Conservation (phyloP, 2,888 invertebrate species). For the Acanthosepion pharaonis region DNA sequence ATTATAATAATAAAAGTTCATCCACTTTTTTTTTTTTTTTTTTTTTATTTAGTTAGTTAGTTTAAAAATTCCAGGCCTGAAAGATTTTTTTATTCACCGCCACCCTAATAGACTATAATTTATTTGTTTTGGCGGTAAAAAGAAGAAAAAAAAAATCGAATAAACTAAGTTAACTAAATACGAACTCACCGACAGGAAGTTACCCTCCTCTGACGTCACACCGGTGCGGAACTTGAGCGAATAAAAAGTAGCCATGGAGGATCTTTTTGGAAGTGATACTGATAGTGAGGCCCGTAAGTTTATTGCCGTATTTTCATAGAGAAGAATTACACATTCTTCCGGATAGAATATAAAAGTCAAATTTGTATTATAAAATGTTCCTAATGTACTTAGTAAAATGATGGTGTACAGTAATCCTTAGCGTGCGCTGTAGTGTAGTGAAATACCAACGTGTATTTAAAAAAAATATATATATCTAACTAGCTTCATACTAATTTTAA, state of each 20-base stretch:
- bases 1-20: not conserved
- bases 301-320: not conserved
- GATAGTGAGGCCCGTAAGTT: slow-evolving; percentile 52
- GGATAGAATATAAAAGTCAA: not conserved
- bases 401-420: not conserved
- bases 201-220: slow-evolving; percentile 12
- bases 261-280: slow-evolving; percentile 60
- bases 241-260: slow-evolving; percentile 57
- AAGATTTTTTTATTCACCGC: not conserved
- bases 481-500: too few relatives aligned
- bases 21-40: not conserved
- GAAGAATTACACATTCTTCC: not conserved
- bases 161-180: not conserved
- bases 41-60: not conserved
- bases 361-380: not conserved
- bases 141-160: not conserved
- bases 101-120: not conserved
- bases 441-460: too few relatives aligned
- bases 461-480: too few relatives aligned
- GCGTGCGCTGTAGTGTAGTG: too few relatives aligned
- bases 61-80: not conserved
- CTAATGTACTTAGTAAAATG: not conserved
- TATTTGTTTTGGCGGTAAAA: not conserved
- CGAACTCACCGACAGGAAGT: not conserved
- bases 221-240: slow-evolving; percentile 39